These are phyloP conservation scores for Tupiocoris notatus DNA, from an alignment of 2,888 invertebrate genomes.

Conservation along the genomic window DNA sequence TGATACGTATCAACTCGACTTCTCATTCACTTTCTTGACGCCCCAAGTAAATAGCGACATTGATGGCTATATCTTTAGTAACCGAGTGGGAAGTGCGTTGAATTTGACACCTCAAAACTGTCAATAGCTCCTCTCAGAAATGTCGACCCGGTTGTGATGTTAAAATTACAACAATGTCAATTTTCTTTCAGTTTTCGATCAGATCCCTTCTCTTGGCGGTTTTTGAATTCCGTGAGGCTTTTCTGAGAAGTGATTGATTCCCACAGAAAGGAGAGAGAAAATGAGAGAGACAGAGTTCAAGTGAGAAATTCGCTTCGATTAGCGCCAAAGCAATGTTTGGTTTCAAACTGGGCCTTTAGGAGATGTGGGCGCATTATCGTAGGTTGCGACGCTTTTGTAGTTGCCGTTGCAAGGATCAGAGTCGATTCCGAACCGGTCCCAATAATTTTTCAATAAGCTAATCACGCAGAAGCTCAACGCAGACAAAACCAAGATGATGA, in stretches of 20 bases:
- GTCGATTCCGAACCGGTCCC: slow-evolving; percentile 47
- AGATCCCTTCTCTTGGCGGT: neutral
- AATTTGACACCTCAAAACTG: neutral
- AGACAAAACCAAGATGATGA: slow-evolving; percentile 9
- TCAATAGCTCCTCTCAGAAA: neutral
- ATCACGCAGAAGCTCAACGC: slow-evolving; percentile 9
- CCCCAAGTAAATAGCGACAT: neutral
- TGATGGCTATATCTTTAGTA: neutral
- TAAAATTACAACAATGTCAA: neutral
- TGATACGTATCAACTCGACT: neutral
- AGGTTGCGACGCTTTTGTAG: slow-evolving; percentile 50
- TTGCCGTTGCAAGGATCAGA: slow-evolving; percentile 50
- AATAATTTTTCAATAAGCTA: slow-evolving; percentile 20
- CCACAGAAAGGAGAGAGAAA: neutral
- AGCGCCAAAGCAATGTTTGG: neutral
- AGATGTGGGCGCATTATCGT: slow-evolving; percentile 43
- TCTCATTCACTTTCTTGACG: neutral
- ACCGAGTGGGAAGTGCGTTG: neutral
- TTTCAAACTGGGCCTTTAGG: slow-evolving; percentile 42
- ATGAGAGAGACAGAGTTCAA: neutral
- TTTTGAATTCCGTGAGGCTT: neutral
- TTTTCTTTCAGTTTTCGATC: neutral
- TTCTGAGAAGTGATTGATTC: neutral
- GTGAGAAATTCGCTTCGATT: neutral
- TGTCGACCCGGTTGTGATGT: neutral